phyloP scores from a whole-genome alignment of 2,797 vertebrate genomes.

The Salmo trutta region DNA sequence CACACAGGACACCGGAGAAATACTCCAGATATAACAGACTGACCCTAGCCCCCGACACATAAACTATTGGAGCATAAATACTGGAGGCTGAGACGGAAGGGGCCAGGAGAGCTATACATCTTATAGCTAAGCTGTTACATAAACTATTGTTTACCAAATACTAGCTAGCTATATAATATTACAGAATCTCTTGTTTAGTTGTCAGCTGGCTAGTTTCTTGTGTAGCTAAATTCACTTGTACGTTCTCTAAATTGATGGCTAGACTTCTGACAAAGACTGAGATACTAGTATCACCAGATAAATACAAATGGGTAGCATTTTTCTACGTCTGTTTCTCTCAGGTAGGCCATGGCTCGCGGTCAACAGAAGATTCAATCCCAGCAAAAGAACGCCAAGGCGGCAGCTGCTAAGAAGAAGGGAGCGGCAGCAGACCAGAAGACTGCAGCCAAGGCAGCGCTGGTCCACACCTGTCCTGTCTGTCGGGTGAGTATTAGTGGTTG shows the following conservation, averaged over 20 bases:
- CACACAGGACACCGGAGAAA: too few species aligned
- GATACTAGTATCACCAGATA: neutral
- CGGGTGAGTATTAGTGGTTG: constrained; percentile 63
- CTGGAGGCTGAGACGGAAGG: too few species aligned
- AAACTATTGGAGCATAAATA: too few species aligned
- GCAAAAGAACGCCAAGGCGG: constrained; percentile 85
- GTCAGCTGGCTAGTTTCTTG: neutral
- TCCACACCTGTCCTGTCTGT: constrained; percentile 83
- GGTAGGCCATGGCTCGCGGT: constrained; percentile 80
- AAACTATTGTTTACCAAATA: neutral
- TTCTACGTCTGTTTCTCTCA: neutral
- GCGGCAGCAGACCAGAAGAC: constrained; percentile 82
- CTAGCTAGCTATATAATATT: neutral
- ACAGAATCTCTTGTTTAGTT: too few species aligned
- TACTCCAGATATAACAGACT: too few species aligned
- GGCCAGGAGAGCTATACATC: too few species aligned
- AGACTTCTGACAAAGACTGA: neutral
- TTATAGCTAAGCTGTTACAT: neutral
- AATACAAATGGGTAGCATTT: neutral
- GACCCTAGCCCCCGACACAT: too few species aligned
- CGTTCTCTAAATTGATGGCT: too few species aligned
- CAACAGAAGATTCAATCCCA: constrained; percentile 88
- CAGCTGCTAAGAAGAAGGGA: constrained; percentile 83
- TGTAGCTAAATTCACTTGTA: too few species aligned
- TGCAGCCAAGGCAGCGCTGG: constrained; percentile 81